phyloP scores from a whole-genome alignment of 2,888 invertebrate genomes.

The Bimastos eiseni region DNA sequence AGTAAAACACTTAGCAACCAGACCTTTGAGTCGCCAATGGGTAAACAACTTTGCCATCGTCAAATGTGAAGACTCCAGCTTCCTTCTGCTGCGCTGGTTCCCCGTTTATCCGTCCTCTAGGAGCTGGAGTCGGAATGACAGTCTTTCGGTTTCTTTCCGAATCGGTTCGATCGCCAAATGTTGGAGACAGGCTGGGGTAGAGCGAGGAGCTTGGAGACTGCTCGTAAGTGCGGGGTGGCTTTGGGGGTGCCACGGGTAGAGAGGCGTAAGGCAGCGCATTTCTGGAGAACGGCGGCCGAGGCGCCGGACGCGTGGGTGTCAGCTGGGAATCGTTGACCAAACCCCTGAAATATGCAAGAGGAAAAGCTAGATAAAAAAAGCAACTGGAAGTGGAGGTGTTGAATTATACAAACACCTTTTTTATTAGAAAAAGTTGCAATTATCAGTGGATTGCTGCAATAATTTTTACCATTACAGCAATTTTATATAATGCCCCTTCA shows the following conservation, averaged over 20 bases:
- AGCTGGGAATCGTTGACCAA: neutral
- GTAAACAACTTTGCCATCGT: neutral
- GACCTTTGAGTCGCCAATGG: neutral
- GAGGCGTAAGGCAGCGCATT: neutral
- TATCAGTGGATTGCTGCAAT: neutral
- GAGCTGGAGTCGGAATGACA: neutral
- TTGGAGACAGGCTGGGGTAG: neutral
- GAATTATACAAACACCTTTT: neutral
- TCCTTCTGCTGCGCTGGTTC: neutral
- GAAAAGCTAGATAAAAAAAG: neutral
- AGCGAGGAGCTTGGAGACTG: neutral
- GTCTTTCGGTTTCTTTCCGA: neutral
- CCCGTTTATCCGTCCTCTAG: neutral
- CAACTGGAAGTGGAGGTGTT: neutral
- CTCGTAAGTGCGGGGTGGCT: neutral
- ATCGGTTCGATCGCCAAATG: neutral
- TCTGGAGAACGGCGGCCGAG: neutral
- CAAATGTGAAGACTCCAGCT: neutral
- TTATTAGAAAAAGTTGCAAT: neutral
- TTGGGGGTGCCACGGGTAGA: neutral
- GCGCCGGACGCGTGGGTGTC: neutral
- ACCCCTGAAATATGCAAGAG: neutral
- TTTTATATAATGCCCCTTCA: too few species aligned
- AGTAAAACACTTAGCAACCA: neutral
- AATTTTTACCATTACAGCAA: too few species aligned